Conservation (phyloP, 2,888 invertebrate species). For the Athetis lepigone region DNA sequence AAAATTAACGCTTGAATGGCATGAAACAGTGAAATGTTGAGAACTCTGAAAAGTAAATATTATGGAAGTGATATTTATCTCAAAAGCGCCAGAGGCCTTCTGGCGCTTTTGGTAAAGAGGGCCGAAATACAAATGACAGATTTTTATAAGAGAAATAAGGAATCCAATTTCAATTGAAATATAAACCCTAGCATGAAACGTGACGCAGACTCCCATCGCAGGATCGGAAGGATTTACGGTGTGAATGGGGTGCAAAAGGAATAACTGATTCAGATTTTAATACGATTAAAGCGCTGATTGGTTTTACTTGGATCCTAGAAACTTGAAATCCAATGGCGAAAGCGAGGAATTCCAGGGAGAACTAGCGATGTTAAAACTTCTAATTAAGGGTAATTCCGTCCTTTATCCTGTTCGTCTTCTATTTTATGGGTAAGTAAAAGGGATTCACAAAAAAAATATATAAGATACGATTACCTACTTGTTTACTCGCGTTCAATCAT, state of each 20-base stretch:
- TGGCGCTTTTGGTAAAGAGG: too few species aligned
- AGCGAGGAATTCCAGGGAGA: too few species aligned
- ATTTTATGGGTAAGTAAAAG: too few species aligned
- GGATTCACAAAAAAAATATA: too few species aligned
- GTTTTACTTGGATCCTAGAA: not conserved
- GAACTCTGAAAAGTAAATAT: constrained; percentile 4
- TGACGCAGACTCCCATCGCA: constrained; percentile 25
- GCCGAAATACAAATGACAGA: not conserved
- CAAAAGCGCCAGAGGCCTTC: too few species aligned
- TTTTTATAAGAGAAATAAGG: constrained; percentile 5
- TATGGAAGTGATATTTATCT: not conserved
- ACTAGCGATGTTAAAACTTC: too few species aligned
- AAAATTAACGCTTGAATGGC: constrained; percentile 34
- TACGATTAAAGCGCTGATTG: not conserved
- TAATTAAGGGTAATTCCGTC: too few species aligned
- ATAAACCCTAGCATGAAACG: constrained; percentile 34
- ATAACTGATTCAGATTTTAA: not conserved
- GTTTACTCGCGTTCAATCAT: too few species aligned
- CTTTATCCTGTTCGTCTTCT: too few species aligned
- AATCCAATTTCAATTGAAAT: constrained; percentile 39
- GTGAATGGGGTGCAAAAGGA: not conserved
- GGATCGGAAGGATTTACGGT: constrained; percentile 24
- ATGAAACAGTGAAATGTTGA: constrained; percentile 22
- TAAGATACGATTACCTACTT: too few species aligned
- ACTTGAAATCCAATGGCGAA: not conserved